Base-by-base conservation (phyloP, 2,888 invertebrate genomes). In the Chloroclysta siterata region DNA sequence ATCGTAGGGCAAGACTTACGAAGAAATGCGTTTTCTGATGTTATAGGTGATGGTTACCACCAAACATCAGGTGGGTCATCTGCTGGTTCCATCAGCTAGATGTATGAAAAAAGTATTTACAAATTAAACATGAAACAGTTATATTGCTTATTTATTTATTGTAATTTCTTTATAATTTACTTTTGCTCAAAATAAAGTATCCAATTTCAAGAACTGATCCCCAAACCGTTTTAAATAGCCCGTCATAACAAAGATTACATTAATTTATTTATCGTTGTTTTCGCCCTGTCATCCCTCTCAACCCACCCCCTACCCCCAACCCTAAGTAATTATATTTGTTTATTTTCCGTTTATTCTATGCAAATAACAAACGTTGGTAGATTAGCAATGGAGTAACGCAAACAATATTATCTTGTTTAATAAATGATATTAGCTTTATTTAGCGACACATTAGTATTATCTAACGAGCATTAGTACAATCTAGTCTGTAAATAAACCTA, bases 241-340 rank as follows among this genome's bases (percentile, higher is more conserved):
- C 61, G 55, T 55, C 60, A 54, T 54, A 50, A 50, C 60, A 46
- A 36, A 54, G 54, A 61, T 54, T 61, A 54, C 42, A 55, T 61
- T 55, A 50, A 60, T 55, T 51, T 36, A 56, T 33, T 33, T 51
- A 55, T 28, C 22, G 51, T 44, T 58, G 58, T 54, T 55, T 60
- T 50, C 13, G 51, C 15, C 46, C 29, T 46, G 51, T 55, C 61
- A 55, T 46, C 10, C 44, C 54, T 29, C 42, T 39, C 36, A 1
- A 10, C 11, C 13, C 11, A 6, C 51, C 7, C 51, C 22, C 28
- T 14, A 48, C 41, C 33, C 17, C n/a, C 33, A 22, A 22, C 14
- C 22, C 36, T 17, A 28, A 60, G 53, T 56, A 60, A 60, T 64
- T 55, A 60, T 44, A 52, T 60, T 63, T 59, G 51, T 59, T 47